A percentile compares a stretch with the other conserved stretches of the same genome.
Conservation (phyloP, 1,140 invertebrate genomes). For the Drosophila sechellia region DNA sequence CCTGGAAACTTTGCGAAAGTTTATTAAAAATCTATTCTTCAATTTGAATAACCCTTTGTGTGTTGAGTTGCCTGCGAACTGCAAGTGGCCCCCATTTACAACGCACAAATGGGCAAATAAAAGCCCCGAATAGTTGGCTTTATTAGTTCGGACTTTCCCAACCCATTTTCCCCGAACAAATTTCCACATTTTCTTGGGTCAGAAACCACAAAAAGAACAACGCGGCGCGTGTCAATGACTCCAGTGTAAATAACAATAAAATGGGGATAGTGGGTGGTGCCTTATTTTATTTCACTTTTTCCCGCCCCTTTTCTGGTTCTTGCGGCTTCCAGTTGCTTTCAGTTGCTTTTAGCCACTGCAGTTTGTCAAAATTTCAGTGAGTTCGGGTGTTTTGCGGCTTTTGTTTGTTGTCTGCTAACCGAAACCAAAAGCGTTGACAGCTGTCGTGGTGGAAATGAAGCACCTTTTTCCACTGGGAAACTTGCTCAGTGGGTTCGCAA, state of each 20-base stretch:
- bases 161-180: background rate
- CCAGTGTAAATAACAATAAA: slow-evolving; percentile 35
- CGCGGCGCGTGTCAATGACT: slow-evolving; percentile 34
- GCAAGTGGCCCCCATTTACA: background rate
- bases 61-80: background rate
- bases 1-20: background rate
- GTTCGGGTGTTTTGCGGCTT: slow-evolving; percentile 8
- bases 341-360: slow-evolving; percentile 6
- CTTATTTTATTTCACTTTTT: slow-evolving; percentile 6
- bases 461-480: background rate
- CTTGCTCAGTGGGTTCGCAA: slow-evolving; percentile 11
- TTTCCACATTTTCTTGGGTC: slow-evolving; percentile 6
- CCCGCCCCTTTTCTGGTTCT: background rate
- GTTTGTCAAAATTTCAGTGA: slow-evolving; percentile 32
- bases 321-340: background rate
- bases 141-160: slow-evolving; percentile 13
- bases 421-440: slow-evolving; percentile 11
- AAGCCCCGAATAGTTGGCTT: slow-evolving; percentile 8
- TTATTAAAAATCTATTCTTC: slow-evolving; percentile 2
- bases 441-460: slow-evolving; percentile 21
- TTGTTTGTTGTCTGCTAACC: slow-evolving; percentile 17
- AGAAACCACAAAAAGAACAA: slow-evolving; percentile 13
- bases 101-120: slow-evolving; percentile 4
- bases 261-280: background rate
- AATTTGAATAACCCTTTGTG: slow-evolving; percentile 7